Conservation (phyloP, 2,797 vertebrate genomes). For the Rallus crepitans region DNA sequence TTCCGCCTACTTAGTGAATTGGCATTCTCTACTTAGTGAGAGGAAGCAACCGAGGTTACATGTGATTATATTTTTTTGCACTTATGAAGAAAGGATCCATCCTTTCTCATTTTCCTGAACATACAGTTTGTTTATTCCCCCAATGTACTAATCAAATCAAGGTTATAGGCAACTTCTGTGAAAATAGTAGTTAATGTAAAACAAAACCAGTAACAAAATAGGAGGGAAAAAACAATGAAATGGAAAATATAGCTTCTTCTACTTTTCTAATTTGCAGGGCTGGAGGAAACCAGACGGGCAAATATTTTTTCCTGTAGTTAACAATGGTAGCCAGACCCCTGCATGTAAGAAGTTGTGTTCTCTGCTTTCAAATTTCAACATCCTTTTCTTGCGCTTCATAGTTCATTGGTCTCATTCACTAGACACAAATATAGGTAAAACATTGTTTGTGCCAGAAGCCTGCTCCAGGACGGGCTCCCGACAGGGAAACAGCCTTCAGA, state of each 20-base stretch:
- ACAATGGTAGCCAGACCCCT: not conserved
- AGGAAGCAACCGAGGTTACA: not conserved
- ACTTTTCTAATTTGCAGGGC: not conserved
- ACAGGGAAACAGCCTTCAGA: too few species aligned
- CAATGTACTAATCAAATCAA: not conserved
- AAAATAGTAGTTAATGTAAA: not conserved
- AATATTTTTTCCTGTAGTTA: not conserved
- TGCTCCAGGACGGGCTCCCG: too few species aligned
- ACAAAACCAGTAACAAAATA: not conserved
- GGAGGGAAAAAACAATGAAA: not conserved
- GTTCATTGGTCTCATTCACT: not conserved
- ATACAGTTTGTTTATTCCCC: not conserved
- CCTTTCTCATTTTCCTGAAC: not conserved
- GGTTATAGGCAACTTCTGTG: not conserved
- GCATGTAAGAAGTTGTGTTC: not conserved
- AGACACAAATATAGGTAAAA: not conserved
- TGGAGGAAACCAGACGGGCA: not conserved
- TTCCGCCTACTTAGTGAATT: not conserved
- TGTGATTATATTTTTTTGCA: rapidly evolving
- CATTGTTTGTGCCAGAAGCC: not conserved
- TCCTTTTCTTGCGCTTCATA: not conserved
- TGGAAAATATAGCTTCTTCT: not conserved
- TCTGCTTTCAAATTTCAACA: not conserved
- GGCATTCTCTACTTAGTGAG: not conserved
- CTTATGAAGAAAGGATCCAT: rapidly evolving